Evolutionary conservation across 2,797 vertebrate species (phyloP).

Genomic region (Gobio occitaniae): DNA sequence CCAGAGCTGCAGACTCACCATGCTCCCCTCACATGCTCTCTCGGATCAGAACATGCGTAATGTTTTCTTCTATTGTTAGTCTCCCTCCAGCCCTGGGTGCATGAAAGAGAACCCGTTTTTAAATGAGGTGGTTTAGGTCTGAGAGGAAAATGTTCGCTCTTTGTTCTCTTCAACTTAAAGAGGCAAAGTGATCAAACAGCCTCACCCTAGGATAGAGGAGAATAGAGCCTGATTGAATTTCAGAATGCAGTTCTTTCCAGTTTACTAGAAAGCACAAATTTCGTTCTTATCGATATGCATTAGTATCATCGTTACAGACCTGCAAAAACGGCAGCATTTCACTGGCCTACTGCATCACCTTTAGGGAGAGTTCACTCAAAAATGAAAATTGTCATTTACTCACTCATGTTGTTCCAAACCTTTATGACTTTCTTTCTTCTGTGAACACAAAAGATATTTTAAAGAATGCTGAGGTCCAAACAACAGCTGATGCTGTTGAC

Average conservation of each 20-base stretch:
- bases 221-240: constrained; percentile 32
- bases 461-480: background rate
- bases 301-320: background rate
- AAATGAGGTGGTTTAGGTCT: constrained; percentile 19
- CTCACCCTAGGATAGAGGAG: constrained; percentile 13
- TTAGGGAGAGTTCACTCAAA: background rate
- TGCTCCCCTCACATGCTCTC: constrained; percentile 70
- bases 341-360: background rate
- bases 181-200: constrained; percentile 27
- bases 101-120: constrained; percentile 4
- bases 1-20: constrained; percentile 56
- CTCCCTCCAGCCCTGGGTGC: constrained; percentile 12
- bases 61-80: constrained; percentile 39
- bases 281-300: background rate
- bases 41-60: constrained; percentile 56
- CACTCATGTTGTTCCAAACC: background rate
- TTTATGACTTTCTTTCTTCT: background rate
- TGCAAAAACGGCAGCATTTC: background rate
- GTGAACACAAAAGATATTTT: background rate
- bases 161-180: constrained; percentile 3
- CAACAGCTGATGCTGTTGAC: background rate
- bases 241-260: constrained; percentile 14
- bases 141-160: background rate
- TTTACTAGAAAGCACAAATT: constrained; percentile 1
- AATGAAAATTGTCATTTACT: background rate